These are phyloP conservation scores for Phenganax stokvisi DNA, from an alignment of 92 coral and sea anemone species.

Conservation along the genomic window DNA sequence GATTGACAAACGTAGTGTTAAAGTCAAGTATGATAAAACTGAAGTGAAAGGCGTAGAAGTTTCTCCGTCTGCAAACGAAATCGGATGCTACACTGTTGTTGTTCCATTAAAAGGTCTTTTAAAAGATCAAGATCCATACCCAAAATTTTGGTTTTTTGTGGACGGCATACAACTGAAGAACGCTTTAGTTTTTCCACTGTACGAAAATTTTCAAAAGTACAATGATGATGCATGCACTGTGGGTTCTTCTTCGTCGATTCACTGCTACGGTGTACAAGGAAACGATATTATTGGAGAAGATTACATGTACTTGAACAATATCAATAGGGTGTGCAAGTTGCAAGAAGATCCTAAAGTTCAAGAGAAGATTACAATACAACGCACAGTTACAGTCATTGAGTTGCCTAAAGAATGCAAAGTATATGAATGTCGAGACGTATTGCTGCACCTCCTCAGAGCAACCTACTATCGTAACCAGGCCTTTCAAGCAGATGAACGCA, in stretches of 20 bases:
- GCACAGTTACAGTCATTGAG: not conserved
- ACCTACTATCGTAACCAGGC: conserved; percentile 32
- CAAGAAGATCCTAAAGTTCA: not conserved
- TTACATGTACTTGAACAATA: conserved; percentile 26
- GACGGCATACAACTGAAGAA: not conserved
- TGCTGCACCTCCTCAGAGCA: conserved; percentile 4
- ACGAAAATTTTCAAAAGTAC: not conserved
- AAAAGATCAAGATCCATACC: not conserved
- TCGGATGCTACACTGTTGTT: not conserved
- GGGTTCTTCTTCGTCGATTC: not conserved
- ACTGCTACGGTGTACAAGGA: conserved; percentile 12
- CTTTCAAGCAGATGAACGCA: not conserved
- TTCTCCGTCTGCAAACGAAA: not conserved
- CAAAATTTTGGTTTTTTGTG: conserved; percentile 9
- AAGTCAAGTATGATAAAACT: not conserved
- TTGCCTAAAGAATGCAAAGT: not conserved
- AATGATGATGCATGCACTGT: not conserved
- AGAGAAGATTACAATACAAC: not conserved
- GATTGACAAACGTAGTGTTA: too few species aligned
- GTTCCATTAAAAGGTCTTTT: not conserved
- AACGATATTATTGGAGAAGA: conserved; percentile 33
- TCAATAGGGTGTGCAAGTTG: conserved; percentile 31
- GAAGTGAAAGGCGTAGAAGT: not conserved
- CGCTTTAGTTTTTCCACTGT: not conserved
- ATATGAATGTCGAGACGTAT: not conserved